Conservation (phyloP, 2,113 vertebrate genomes). For the Carassius carassius region DNA sequence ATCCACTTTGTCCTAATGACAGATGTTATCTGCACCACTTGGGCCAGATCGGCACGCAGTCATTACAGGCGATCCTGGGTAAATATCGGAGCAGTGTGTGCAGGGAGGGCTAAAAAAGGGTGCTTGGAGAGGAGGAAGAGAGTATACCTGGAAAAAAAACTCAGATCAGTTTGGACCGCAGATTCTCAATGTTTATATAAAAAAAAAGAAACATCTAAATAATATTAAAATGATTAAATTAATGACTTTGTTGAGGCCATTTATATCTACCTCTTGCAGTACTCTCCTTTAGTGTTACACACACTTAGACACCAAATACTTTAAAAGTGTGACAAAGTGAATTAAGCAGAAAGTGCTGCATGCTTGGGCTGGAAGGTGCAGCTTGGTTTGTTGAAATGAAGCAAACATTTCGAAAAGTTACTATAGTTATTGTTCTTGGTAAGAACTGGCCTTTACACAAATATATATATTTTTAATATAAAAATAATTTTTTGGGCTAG, state of each 20-base stretch:
- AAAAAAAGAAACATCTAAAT: neutral
- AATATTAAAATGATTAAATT: neutral
- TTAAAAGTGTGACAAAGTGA: neutral
- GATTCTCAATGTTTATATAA: neutral
- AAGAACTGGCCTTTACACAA: neutral
- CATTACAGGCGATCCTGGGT: constrained; percentile 8
- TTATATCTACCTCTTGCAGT: too few species aligned
- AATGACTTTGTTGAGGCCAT: neutral
- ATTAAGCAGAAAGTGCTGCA: neutral
- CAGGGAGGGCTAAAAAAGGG: neutral
- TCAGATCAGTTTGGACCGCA: neutral
- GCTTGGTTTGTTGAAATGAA: neutral
- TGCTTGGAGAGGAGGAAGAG: neutral
- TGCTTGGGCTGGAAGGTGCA: neutral
- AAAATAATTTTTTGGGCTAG: neutral
- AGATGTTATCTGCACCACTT: constrained; percentile 36
- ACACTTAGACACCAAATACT: neutral
- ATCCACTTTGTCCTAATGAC: constrained; percentile 42
- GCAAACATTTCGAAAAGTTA: neutral
- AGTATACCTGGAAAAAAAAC: neutral
- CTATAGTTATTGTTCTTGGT: neutral
- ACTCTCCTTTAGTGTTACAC: neutral
- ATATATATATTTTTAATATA: too few species aligned
- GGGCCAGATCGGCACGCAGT: constrained; percentile 15
- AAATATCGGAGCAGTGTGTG: neutral